These are phyloP conservation scores for Alligator sinensis DNA, from an alignment of 2,113 vertebrate genomes.

Conservation along the genomic window DNA sequence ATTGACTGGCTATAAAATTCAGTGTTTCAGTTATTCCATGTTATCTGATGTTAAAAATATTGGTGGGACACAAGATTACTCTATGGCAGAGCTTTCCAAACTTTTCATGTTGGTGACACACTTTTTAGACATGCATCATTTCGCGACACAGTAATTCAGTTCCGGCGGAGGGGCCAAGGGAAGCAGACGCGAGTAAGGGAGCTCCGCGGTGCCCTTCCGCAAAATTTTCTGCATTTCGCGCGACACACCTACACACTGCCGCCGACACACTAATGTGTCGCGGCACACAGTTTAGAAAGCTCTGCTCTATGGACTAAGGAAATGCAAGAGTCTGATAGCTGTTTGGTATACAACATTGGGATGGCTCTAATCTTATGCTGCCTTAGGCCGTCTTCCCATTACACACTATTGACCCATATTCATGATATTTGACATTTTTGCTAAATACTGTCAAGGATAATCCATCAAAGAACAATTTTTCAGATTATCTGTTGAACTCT, in stretches of 20 bases:
- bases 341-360: not conserved
- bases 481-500: slow-evolving; percentile 17
- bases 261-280: too few species aligned
- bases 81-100: too few species aligned
- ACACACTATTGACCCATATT: slow-evolving; percentile 2
- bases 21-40: not conserved
- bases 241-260: too few species aligned
- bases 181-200: too few species aligned
- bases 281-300: too few species aligned
- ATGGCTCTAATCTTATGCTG: not conserved
- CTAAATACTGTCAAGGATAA: slow-evolving; percentile 20
- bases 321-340: not conserved
- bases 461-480: slow-evolving; percentile 3
- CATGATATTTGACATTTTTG: slow-evolving; percentile 27
- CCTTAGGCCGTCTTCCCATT: not conserved
- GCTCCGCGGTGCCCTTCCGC: too few species aligned
- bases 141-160: too few species aligned
- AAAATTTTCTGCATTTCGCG: too few species aligned
- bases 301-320: not conserved
- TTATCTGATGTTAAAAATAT: not conserved
- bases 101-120: too few species aligned
- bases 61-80: not conserved
- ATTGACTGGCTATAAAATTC: not conserved
- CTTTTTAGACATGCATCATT: too few species aligned
- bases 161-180: too few species aligned